Conservation (phyloP, 2,888 invertebrate genomes). For the Oscheius myriophilus region DNA sequence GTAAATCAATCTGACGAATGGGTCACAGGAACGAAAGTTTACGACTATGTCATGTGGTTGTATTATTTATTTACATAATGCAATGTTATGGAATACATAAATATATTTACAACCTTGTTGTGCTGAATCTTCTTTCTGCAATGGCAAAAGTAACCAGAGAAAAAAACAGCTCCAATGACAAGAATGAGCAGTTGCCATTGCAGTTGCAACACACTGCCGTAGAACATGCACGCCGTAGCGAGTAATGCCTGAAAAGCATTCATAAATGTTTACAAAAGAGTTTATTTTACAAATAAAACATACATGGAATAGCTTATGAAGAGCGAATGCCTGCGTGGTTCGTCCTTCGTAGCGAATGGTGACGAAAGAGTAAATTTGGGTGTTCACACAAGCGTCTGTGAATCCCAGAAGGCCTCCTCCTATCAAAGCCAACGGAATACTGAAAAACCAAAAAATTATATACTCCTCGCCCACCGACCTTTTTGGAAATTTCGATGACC, state of each 20-base stretch:
- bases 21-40: too few relatives aligned
- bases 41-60: too few relatives aligned
- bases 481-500: too few relatives aligned
- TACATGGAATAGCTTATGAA: slow-evolving; percentile 41
- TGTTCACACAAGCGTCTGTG: slow-evolving; percentile 36
- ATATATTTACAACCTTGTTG: background rate
- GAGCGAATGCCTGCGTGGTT: slow-evolving; percentile 37
- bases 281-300: background rate
- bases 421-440: slow-evolving; percentile 32
- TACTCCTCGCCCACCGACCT: background rate
- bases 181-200: slow-evolving; percentile 33
- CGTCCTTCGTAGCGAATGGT: slow-evolving; percentile 18
- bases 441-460: slow-evolving; percentile 15
- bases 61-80: too few relatives aligned
- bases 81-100: too few relatives aligned
- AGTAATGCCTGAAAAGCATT: slow-evolving; percentile 32
- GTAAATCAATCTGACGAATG: too few relatives aligned
- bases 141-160: slow-evolving; percentile 30
- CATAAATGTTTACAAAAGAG: background rate
- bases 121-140: slow-evolving; percentile 27
- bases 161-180: slow-evolving; percentile 14
- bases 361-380: slow-evolving; percentile 38
- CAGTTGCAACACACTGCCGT: slow-evolving; percentile 35
- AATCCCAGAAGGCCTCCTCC: slow-evolving; percentile 36
- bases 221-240: slow-evolving; percentile 39